These are phyloP conservation scores for Mesocentrotus franciscanus DNA, from an alignment of 53 echinoderm and acorn worm genomes.

Conservation along the genomic window DNA sequence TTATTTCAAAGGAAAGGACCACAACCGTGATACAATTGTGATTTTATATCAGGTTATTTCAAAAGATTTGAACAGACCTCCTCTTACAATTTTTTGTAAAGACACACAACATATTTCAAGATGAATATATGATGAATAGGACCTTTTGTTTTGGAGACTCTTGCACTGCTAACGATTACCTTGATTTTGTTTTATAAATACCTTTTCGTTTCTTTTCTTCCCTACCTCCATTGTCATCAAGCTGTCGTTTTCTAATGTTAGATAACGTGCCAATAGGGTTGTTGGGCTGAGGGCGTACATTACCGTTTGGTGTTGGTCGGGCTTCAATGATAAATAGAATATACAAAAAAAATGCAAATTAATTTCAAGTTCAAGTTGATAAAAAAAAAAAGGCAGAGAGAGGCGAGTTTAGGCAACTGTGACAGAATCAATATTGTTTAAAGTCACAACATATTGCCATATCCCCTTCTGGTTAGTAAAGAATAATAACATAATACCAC, in stretches of 20 bases:
- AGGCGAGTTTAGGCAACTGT: too few relatives aligned
- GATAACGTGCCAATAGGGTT: slow-evolving; percentile 75
- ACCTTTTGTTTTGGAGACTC: slow-evolving; percentile 49
- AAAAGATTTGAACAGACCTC: background rate
- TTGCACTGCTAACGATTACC: slow-evolving; percentile 32
- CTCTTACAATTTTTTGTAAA: background rate
- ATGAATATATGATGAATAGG: slow-evolving; percentile 2
- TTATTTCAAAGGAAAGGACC: background rate
- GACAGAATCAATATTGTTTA: too few relatives aligned
- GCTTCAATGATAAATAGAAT: background rate
- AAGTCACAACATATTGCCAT: too few relatives aligned
- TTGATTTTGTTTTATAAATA: background rate
- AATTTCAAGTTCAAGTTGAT: background rate
- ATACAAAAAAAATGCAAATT: background rate
- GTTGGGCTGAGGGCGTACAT: slow-evolving; percentile 28
- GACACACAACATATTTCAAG: background rate
- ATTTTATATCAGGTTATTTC: background rate
- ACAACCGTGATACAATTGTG: background rate
- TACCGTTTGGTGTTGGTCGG: slow-evolving; percentile 61
- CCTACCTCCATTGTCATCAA: slow-evolving; percentile 73
- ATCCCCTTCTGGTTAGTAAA: too few relatives aligned
- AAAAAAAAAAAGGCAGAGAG: background rate
- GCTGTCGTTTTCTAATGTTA: slow-evolving; percentile 77
- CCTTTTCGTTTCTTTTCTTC: slow-evolving; percentile 41
- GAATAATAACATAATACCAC: too few relatives aligned